phyloP scores from a whole-genome alignment of 2,888 invertebrate species.

The Ochropleura leucogaster region DNA sequence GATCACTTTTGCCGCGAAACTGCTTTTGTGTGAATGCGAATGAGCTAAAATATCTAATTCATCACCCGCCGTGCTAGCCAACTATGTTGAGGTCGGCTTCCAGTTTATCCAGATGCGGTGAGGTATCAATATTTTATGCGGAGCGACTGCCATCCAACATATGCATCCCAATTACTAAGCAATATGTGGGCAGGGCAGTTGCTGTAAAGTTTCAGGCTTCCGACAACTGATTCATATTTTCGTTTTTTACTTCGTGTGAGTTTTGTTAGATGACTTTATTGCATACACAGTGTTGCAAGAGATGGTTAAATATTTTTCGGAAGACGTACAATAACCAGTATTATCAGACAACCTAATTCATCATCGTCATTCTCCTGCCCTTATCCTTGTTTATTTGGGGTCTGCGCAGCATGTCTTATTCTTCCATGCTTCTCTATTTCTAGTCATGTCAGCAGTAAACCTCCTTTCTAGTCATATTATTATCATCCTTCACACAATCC shows the following conservation, averaged over 20 bases:
- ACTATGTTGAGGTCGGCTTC: constrained; percentile 51
- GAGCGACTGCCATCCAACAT: constrained; percentile 7
- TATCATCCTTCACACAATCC: no score
- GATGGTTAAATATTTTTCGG: not conserved
- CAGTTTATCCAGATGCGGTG: constrained; percentile 31
- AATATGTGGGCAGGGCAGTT: constrained; percentile 2
- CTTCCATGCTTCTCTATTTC: no score
- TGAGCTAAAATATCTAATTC: constrained; percentile 59
- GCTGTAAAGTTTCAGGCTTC: not conserved
- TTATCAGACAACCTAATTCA: not conserved
- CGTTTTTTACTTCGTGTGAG: not conserved
- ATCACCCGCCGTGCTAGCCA: constrained; percentile 49
- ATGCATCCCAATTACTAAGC: constrained; percentile 18
- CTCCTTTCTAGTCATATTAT: no score
- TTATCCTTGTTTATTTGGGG: no score
- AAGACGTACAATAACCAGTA: not conserved
- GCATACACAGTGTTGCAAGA: not conserved
- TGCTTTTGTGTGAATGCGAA: constrained; percentile 41
- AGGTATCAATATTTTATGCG: constrained; percentile 28
- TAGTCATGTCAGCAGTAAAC: no score
- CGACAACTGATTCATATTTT: constrained; percentile 4
- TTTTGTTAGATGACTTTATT: not conserved
- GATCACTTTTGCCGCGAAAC: constrained; percentile 54
- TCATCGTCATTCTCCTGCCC: no score
- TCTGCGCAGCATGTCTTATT: no score